Percentiles rank a stretch among this genome's conserved stretches.
Conservation (phyloP, 2,113 vertebrate species). For the Danio rerio region DNA sequence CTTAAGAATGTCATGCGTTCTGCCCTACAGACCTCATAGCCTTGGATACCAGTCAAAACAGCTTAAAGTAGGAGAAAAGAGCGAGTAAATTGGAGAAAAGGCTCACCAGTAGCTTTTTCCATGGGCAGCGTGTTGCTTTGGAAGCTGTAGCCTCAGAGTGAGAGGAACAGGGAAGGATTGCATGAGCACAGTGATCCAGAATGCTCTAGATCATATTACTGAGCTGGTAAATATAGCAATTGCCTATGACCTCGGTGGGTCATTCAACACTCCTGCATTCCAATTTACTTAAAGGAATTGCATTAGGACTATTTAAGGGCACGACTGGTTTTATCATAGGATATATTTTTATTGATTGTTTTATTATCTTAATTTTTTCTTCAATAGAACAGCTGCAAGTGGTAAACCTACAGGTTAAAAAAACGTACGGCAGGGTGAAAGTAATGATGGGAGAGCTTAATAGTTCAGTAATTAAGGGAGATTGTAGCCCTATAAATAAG, state of each 20-base stretch:
- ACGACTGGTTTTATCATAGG: background rate
- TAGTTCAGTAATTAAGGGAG: background rate
- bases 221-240: constrained; percentile 81
- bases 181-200: constrained; percentile 73
- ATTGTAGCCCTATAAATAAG: background rate
- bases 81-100: constrained; percentile 48
- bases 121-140: constrained; percentile 59
- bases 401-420: background rate
- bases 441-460: background rate
- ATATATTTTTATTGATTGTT: background rate
- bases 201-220: constrained; percentile 81
- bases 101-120: constrained; percentile 71
- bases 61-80: constrained; percentile 44
- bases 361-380: too few relatives aligned
- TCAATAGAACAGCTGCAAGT: too few relatives aligned
- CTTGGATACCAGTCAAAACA: constrained; percentile 29
- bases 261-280: constrained; percentile 76
- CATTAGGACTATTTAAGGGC: constrained; percentile 61
- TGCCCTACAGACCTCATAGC: background rate
- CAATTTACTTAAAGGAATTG: constrained; percentile 71
- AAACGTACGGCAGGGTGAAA: background rate
- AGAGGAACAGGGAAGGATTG: constrained; percentile 63
- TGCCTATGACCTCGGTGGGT: constrained; percentile 76
- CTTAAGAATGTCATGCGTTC: background rate
- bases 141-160: constrained; percentile 68